These are phyloP conservation scores for Dermatophagoides farinae DNA, from an alignment of 1,140 invertebrate species.

Conservation along the genomic window DNA sequence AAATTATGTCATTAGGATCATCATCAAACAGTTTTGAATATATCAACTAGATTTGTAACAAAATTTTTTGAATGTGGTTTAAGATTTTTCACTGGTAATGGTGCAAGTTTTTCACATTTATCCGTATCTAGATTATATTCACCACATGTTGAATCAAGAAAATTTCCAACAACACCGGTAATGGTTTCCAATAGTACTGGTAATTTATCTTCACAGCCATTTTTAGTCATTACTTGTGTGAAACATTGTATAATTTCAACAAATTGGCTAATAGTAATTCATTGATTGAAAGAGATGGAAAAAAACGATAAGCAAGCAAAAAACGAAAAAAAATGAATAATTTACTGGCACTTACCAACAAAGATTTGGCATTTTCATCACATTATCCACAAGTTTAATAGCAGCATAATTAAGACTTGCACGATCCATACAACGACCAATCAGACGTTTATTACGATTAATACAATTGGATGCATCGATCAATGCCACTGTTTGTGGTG, in stretches of 20 bases:
- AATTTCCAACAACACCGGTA: slow-evolving; percentile 5
- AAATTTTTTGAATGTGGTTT: not conserved
- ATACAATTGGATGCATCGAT: not conserved
- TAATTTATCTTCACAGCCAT: not conserved
- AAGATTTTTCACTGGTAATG: not conserved
- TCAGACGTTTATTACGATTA: not conserved
- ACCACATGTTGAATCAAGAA: slow-evolving; percentile 8
- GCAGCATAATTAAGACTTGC: not conserved
- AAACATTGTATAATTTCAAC: slow-evolving; percentile 3
- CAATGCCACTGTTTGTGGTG: not conserved
- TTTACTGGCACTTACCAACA: not conserved
- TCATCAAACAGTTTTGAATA: not conserved
- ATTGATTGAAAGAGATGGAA: too few relatives aligned
- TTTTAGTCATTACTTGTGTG: not conserved
- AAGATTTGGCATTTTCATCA: not conserved
- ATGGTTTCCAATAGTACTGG: slow-evolving; percentile 1
- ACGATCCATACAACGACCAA: slow-evolving; percentile 2
- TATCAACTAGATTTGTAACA: slow-evolving; percentile 2
- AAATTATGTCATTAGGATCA: too few relatives aligned
- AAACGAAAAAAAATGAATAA: too few relatives aligned
- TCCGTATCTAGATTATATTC: slow-evolving; percentile 6
- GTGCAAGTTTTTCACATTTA: not conserved
- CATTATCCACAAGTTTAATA: not conserved
- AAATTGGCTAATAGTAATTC: slow-evolving; percentile 2
- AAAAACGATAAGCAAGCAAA: too few relatives aligned